These are phyloP conservation scores for Montipora capitata DNA, from an alignment of 92 coral and sea anemone genomes.

Conservation along the genomic window DNA sequence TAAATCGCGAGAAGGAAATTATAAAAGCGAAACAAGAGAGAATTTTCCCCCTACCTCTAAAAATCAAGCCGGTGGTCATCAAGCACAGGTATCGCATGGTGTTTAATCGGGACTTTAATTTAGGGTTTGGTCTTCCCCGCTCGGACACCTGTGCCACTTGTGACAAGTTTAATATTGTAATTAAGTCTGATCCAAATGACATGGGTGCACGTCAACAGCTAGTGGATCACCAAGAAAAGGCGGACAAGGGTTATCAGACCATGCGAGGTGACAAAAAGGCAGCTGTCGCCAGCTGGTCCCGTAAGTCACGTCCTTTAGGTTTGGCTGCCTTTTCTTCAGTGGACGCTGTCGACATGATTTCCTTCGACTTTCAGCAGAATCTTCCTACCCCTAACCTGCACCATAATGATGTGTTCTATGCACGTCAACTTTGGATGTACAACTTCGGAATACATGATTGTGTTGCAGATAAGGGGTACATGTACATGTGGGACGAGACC, in stretches of 20 bases:
- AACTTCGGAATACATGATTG: constrained; percentile 53
- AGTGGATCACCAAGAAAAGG: constrained; percentile 1
- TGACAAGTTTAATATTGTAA: constrained; percentile 15
- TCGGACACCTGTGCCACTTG: constrained; percentile 53
- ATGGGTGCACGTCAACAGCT: not conserved
- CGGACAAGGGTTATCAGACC: constrained; percentile 1
- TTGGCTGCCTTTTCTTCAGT: not conserved
- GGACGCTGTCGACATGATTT: constrained; percentile 57
- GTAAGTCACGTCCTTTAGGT: constrained; percentile 1
- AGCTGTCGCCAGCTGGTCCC: constrained; percentile 25
- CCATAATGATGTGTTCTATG: constrained; percentile 14
- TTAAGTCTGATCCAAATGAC: constrained; percentile 2
- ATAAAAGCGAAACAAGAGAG: not conserved
- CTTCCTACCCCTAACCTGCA: constrained; percentile 40
- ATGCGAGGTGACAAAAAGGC: constrained; percentile 19
- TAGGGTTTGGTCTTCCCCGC: constrained; percentile 49
- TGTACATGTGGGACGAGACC: constrained; percentile 58
- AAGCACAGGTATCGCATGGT: no score
- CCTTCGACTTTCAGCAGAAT: constrained; percentile 33
- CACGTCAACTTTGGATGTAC: constrained; percentile 50
- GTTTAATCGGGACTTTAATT: constrained; percentile 4
- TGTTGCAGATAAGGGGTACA: constrained; percentile 42
- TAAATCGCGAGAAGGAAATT: not conserved
- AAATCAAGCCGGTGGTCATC: no score
- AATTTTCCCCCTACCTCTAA: no score